Base-by-base conservation (phyloP, 2,113 vertebrate genomes). In the Forbesichthys papilliferus region DNA sequence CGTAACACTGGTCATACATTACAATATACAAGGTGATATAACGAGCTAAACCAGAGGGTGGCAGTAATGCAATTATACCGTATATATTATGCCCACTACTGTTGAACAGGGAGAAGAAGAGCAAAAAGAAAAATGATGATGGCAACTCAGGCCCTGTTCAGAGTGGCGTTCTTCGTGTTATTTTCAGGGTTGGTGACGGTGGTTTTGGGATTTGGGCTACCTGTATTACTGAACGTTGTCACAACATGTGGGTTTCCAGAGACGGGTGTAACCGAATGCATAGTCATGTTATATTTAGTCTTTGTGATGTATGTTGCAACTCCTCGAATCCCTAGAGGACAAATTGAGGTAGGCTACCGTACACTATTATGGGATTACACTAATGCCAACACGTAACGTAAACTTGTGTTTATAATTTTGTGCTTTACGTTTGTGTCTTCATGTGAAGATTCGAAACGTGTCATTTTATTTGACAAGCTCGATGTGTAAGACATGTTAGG, bases 241-340 rank as follows among this genome's bases (percentile, higher is more conserved):
- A 88, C 84, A 60, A 66, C 78, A 20, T 3, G 72, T 47, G 92
- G 93, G 0, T 81, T 93, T 18, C 84, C 87, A 11, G 87, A 89
- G 63, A 87, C 88, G 1, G 90, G 81, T 1, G 90, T 90, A 0
- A 84, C 91, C 1, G 92, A 93, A 71, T 85, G 91, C 49, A 89
- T 94, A 9, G 92, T 93, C 0, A 56, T 77, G 52, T 3, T 91
- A 0, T 93, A 94, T 69, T 75, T 82, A 14, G 4, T 84, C 4
- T 93, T 93, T 55, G 91, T 94, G 33, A 3, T 91, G 62, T 91
- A 85, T 13, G 74, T 89, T 9, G 91, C 92, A 33, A 81, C 86
- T 52, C 91, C 93, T n/a, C 73, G 86, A 0, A 55, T 94, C 9
- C 91, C 92, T 0, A 87, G 94, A 68, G 94, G 93, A 27, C 57